Evolutionary conservation across 2,888 invertebrate genomes (phyloP), one percentile per base, ranked within the genome.

Genomic region (Acanthoscelides obtectus): DNA sequence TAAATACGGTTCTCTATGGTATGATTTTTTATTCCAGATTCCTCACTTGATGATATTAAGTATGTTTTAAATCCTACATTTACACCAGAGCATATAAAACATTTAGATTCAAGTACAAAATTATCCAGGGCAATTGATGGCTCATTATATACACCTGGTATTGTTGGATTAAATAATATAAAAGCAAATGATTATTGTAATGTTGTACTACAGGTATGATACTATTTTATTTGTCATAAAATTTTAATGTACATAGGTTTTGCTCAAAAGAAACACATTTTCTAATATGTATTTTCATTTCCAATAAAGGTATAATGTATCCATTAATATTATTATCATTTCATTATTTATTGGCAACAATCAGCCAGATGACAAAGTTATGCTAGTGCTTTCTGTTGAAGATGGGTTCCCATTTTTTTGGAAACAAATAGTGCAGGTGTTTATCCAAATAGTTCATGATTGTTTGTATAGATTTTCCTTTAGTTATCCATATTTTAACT

Each of bases 161-260:
- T 99, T 81, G 98, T 99, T 21, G 98, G 98, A 0, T 88, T 99
- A 69, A 99, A 99, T 83, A 99, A 99, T 84, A 99, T 99, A 79
- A 99, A 99, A 87, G 98, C 98, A 2, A 99, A 99, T 86, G 99
- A 99, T 86, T 99, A 99, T 84, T 99, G 99, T 84, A 99, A 99
- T 87, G 99, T 99, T 68, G 95, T 99, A 71, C 88, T 99, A 71
- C 97, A 97, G 89, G 96, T 95, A 86, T 66, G 12, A 12, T 12
- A 12, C 45, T 17, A 45, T 45, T 1, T 5, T 3, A 25, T 25
- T 25, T 25, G 3, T 25, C 8, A 8, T 25, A 25, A 25, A 3
- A 25, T 25, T 25, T 25, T 25, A 5, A 25, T 8, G 8, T 5
- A 25, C 25, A 25, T 25, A 5, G n/a, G n/a, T n/a, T n/a, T n/a